Evolutionary conservation across 2,888 invertebrate species (phyloP), one percentile per base, ranked within the genome.

Genomic region (Polymixis flavicincta): DNA sequence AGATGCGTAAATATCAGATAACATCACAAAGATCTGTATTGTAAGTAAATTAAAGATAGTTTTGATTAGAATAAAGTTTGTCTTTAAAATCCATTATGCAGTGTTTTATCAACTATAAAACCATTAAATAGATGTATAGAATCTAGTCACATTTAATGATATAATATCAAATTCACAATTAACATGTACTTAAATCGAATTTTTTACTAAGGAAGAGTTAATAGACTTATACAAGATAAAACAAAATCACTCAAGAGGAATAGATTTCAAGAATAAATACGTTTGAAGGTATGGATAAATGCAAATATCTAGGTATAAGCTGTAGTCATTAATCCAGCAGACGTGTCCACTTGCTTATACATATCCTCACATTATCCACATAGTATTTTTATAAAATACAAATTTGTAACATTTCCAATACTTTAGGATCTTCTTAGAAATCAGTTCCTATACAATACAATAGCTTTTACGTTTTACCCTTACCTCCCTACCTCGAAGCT

Each of bases 321-420:
- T 83, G 69, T 73, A 65, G 67, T 73, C 55, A 73, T 57, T 78
- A 79, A 83, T 66, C 75, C 60, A 81, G 74, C 45, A 48, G 65
- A 76, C 67, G 65, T 74, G 74, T 70, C 67, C 72, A 73, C 55
- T 76, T 80, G 77, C 71, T 69, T 76, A 84, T 68, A 78, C 59
- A 85, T 76, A 84, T 83, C 76, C 75, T 86, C 82, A 84, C 83
- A 82, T 86, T 89, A 89, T 86, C 85, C 89, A 89, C 82, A 87
- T 71, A 82, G 80, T 87, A 87, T 78, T 86, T 87, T 89, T 88
- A 76, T 86, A 89, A 93, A 95, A 96, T 96, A 96, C 96, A 96
- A 96, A 96, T 96, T 96, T 96, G 96, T 96, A 96, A 96, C 95
- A 95, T 90, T 91, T 95, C 92, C 94, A 94, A 95, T 95, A 96